Percentiles rank a stretch among this genome's conserved stretches.
phyloP scores from a whole-genome alignment of 1,140 invertebrate genomes.

The Oppia nitens region DNA sequence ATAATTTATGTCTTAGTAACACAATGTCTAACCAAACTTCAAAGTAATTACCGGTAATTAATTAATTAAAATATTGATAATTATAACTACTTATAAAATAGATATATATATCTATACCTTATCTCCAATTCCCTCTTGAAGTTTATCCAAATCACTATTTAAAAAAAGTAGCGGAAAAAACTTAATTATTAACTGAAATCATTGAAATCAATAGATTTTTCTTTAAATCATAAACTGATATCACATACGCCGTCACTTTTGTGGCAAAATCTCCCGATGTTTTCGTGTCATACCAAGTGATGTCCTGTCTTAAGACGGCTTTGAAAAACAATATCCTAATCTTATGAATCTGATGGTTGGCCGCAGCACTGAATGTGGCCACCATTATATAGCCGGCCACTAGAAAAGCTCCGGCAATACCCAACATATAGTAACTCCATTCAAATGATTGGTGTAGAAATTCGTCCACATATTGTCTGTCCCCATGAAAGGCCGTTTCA shows the following conservation, averaged over 20 bases:
- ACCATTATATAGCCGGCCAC: not conserved
- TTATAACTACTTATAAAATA: too few species aligned
- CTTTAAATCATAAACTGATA: too few species aligned
- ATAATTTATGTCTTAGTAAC: not conserved
- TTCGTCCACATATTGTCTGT: not conserved
- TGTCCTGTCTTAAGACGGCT: conserved; percentile 44
- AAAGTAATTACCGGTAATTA: too few species aligned
- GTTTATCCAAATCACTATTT: conserved; percentile 36
- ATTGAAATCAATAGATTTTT: too few species aligned
- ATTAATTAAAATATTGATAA: too few species aligned
- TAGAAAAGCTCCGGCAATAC: not conserved
- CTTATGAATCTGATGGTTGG: conserved; percentile 23
- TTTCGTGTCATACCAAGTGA: conserved; percentile 64
- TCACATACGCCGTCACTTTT: conserved; percentile 42
- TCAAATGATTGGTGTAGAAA: not conserved
- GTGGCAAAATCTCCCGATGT: conserved; percentile 62
- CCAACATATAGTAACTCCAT: not conserved
- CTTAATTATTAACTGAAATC: not conserved
- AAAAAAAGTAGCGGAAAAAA: not conserved
- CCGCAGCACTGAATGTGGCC: conserved; percentile 13
- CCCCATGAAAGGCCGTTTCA: conserved; percentile 3
- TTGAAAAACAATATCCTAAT: conserved; percentile 27
- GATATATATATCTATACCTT: too few species aligned
- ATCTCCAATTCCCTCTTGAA: conserved; percentile 39
- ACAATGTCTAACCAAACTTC: too few species aligned